A percentile compares a stretch with the other conserved stretches of the same genome.
phyloP scores from a whole-genome alignment of 2,888 invertebrate species.

The Agrotis ipsilon region DNA sequence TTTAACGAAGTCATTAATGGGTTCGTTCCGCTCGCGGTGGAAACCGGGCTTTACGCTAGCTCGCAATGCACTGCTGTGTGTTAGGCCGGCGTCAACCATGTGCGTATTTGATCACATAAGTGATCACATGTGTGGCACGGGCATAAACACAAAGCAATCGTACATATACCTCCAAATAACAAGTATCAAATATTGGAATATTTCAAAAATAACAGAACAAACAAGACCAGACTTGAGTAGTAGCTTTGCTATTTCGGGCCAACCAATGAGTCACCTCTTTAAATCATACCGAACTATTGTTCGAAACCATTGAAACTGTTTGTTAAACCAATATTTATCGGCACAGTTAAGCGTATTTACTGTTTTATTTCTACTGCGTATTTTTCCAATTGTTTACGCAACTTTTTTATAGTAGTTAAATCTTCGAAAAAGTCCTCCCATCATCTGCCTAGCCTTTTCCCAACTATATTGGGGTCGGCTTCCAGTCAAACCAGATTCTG shows the following conservation, averaged over 20 bases:
- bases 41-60: too few species aligned
- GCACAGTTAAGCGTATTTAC: constrained; percentile 40
- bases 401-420: too few species aligned
- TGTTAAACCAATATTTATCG: constrained; percentile 51
- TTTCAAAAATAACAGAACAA: constrained; percentile 22
- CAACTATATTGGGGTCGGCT: too few species aligned
- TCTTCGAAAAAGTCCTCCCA: too few species aligned
- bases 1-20: too few species aligned
- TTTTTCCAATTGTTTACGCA: constrained; percentile 33
- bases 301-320: constrained; percentile 50
- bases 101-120: too few species aligned
- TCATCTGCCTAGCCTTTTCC: too few species aligned
- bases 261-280: constrained; percentile 41
- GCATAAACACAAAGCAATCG: neutral
- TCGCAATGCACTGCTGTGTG: too few species aligned
- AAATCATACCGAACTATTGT: constrained; percentile 52
- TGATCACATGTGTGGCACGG: too few species aligned
- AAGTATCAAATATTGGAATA: constrained; percentile 21
- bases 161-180: neutral
- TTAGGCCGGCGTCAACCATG: too few species aligned
- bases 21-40: too few species aligned
- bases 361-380: constrained; percentile 29
- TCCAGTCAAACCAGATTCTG: too few species aligned
- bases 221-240: constrained; percentile 2
- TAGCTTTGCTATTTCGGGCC: constrained; percentile 36